A percentile compares a stretch with the other conserved stretches of the same genome.
Conservation (phyloP, 2,113 vertebrate species). For the Fulmarus glacialis region DNA sequence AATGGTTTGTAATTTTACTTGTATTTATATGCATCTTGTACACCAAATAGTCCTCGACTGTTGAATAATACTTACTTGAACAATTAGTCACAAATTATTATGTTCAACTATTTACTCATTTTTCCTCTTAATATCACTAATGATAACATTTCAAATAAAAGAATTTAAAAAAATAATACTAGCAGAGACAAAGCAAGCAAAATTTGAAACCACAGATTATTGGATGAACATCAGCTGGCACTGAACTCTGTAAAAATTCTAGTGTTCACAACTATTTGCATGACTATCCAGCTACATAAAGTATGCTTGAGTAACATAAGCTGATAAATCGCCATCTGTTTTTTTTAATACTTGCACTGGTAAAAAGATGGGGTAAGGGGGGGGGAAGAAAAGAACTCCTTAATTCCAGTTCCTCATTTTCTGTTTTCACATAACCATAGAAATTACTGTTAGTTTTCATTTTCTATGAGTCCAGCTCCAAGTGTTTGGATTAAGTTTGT, state of each 20-base stretch:
- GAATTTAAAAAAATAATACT: fast-evolving
- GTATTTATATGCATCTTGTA: not conserved
- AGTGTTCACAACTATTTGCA: not conserved
- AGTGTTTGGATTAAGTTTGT: not conserved
- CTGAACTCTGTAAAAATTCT: not conserved
- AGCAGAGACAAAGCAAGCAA: not conserved
- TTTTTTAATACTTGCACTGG: not conserved
- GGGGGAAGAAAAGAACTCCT: not conserved
- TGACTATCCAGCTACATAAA: not conserved
- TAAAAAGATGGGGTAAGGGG: not conserved
- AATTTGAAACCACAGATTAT: not conserved
- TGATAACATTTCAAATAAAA: not conserved
- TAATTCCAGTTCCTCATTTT: not conserved
- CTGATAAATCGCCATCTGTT: not conserved
- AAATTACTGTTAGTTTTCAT: not conserved
- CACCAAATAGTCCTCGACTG: not conserved
- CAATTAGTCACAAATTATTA: not conserved
- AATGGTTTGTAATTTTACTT: not conserved
- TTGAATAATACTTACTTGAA: not conserved
- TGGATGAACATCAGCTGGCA: not conserved
- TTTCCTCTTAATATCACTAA: not conserved
- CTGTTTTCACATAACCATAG: not conserved
- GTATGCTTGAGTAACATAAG: not conserved
- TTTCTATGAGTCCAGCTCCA: not conserved
- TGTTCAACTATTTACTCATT: not conserved